These are phyloP conservation scores for Coendou prehensilis DNA, from an alignment of 2,797 vertebrate species.

Conservation along the genomic window DNA sequence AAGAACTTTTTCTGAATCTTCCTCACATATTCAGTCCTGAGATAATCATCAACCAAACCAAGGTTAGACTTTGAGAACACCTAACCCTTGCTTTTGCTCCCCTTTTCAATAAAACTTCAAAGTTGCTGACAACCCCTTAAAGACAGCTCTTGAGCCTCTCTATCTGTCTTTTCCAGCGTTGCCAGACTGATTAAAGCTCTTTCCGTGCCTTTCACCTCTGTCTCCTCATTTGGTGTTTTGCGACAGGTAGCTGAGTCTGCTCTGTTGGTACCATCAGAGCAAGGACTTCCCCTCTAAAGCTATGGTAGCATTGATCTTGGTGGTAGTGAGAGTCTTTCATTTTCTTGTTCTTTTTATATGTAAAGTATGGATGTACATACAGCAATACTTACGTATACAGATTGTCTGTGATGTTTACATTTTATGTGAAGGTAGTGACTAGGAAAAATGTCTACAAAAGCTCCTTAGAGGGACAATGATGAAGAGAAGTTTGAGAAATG, in stretches of 20 bases:
- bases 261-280: neutral
- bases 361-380: neutral
- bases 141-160: neutral
- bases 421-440: neutral
- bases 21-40: neutral
- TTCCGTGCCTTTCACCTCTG: neutral
- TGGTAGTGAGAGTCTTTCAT: neutral
- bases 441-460: neutral
- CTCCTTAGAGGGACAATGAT: neutral
- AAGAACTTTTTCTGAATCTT: neutral
- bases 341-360: neutral
- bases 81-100: neutral
- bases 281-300: neutral
- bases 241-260: neutral
- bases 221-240: neutral
- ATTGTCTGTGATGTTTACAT: neutral
- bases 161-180: neutral
- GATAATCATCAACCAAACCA: neutral
- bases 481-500: constrained; percentile 6
- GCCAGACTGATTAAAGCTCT: neutral
- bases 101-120: neutral
- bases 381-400: neutral
- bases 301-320: no score
- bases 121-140: neutral
- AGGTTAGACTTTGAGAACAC: neutral